Evolutionary conservation across 1,140 invertebrate genomes (phyloP), one percentile per base, ranked within the genome.

Genomic region (Lordiphosa stackelbergi): DNA sequence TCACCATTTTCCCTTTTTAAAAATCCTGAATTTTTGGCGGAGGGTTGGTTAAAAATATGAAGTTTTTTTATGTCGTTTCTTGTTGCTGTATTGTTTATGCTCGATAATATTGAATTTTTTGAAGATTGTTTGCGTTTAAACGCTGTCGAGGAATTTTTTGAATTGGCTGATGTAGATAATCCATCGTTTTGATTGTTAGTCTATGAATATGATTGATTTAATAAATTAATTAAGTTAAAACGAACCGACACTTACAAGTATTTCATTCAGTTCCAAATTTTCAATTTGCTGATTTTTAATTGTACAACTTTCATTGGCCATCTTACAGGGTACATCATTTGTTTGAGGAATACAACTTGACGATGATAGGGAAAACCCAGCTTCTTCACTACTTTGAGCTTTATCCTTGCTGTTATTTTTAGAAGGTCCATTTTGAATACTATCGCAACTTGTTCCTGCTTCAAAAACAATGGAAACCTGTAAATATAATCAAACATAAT

Each of bases 301-400:
- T 61, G 64, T 86, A 59, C 69, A 64, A 54, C 43, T 83, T 34
- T 81, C 78, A 65, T 79, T 65, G 51, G 58, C 71, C 65, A 55
- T 61, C 51, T 66, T 89, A 90, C 71, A 90, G 90, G 46, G 90
- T 53, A 53, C 62, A 38, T 56, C 62, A 31, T 56, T 59, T 34
- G 41, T 51, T 52, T 79, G 63, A 42, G 40, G 36, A 54, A 68
- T 63, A 41, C 55, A 43, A 53, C 73, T 79, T 47, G 69, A 58
- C 16, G 66, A 55, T 40, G 53, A 45, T 53, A 58, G 58, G 46
- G 58, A 56, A 54, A 58, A 59, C 51, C 62, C 53, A 49, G 59
- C 56, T 43, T 57, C 71, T 56, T 65, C 69, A 57, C 62, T 54
- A 49, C 57, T 69, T 24, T 65, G 63, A 78, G 58, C 58, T 42